Evolutionary conservation across 2,888 invertebrate genomes (phyloP), one percentile per base, ranked within the genome.

Genomic region (Entomobrya proxima): DNA sequence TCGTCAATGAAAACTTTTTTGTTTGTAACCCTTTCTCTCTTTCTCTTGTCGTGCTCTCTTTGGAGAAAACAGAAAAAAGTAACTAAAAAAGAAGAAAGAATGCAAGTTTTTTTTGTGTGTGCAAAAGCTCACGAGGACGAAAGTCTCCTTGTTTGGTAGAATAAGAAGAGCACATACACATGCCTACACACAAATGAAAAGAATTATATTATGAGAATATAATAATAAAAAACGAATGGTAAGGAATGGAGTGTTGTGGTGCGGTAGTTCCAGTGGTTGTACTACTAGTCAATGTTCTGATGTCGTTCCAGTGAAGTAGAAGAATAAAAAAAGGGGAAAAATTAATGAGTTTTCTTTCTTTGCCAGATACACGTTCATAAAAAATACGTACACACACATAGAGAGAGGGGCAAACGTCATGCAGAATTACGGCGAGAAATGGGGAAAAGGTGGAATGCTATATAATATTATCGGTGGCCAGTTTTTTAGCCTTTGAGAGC

Each of bases 301-400:
- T 72, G 72, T 72, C 72, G 72, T 72, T 72, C 72, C 47, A 72
- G 30, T 72, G 50, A 50, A 75, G 30, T 18, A 82, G 75, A 76
- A 64, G 64, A 67, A 75, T 61, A 76, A 76, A 47, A 58, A 58
- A 69, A 58, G 47, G 76, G 40, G 72, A 84, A 82, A 84, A 84
- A 84, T 83, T 84, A 84, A 84, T 84, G 84, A 84, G 84, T 84
- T 84, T 84, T 78, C 76, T 78, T 78, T 84, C 78, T 78, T 75
- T 50, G 21, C 58, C 58, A 40, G 27, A 77, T 61, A 72, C 72
- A 47, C 47, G 72, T 44, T 40, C 13, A 72, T 72, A 72, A 55
- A 27, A 72, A 72, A 47, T 44, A 13, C n/a, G 24, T 69, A 24
- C 44, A 21, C 27, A 55, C 24, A 47, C 27, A n/a, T n/a, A n/a